A percentile compares a stretch with the other conserved stretches of the same genome.
Conservation (phyloP, 2,113 vertebrate genomes). For the Oryctolagus cuniculus region mOryCun1.1 NC_091439.1:86349501-86350000, state of each 20-base stretch:
- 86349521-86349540: too few species aligned
- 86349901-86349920: background rate
- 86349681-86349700: constrained; percentile 4
- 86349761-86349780: background rate
- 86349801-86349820: background rate
- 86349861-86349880: background rate
- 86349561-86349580: too few species aligned
- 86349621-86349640: too few species aligned
- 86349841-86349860: background rate
- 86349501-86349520: too few species aligned
- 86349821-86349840: background rate
- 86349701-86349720: background rate
- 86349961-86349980: background rate
- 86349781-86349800: background rate
- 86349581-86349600: too few species aligned
- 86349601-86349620: too few species aligned
- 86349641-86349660: background rate
- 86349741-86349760: background rate
- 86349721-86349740: background rate
- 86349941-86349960: background rate
- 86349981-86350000: background rate
- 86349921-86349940: background rate
- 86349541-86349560: too few species aligned
- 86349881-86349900: background rate
- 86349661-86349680: background rate